These are phyloP conservation scores for Ennomos quercinarius DNA, from an alignment of 2,888 invertebrate genomes.

Conservation along the genomic window DNA sequence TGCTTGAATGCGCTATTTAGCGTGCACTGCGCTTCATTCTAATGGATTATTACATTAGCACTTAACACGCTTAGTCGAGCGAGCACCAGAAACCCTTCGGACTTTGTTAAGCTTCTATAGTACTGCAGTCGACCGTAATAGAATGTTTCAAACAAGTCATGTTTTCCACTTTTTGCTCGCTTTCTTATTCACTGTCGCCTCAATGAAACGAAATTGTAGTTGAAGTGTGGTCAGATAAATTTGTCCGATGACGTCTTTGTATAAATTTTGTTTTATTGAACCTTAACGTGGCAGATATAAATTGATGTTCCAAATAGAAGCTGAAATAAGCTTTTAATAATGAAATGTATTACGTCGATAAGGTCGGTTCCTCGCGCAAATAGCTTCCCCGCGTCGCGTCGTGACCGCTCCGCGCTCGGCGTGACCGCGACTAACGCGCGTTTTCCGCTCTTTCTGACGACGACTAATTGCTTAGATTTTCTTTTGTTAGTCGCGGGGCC, in stretches of 20 bases:
- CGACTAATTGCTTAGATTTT: slow-evolving; percentile 86
- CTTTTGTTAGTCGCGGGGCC: slow-evolving; percentile 84
- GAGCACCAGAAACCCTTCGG: slow-evolving; percentile 73
- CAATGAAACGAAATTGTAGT: slow-evolving; percentile 54
- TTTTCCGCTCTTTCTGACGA: slow-evolving; percentile 85
- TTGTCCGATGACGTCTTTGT: slow-evolving; percentile 28
- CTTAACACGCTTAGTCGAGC: slow-evolving; percentile 82
- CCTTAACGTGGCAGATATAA: slow-evolving; percentile 35
- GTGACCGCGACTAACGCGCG: slow-evolving; percentile 83
- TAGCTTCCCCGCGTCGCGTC: slow-evolving; percentile 47
- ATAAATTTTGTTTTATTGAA: slow-evolving; percentile 47
- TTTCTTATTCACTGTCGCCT: slow-evolving; percentile 52
- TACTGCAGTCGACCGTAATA: slow-evolving; percentile 63
- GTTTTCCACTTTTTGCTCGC: slow-evolving; percentile 60
- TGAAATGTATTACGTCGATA: slow-evolving; percentile 14
- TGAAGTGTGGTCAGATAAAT: slow-evolving; percentile 49
- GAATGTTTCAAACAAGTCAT: slow-evolving; percentile 60
- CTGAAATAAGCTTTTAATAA: slow-evolving; percentile 27
- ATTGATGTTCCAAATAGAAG: slow-evolving; percentile 31
- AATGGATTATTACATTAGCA: slow-evolving; percentile 85
- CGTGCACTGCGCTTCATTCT: slow-evolving; percentile 82
- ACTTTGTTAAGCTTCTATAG: slow-evolving; percentile 68
- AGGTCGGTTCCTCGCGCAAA: slow-evolving; percentile 28
- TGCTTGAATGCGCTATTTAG: slow-evolving; percentile 84
- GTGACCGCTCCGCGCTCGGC: slow-evolving; percentile 66